Evolutionary conservation across 2,113 vertebrate genomes (phyloP), one percentile per base, ranked within the genome.

Genomic region (Tupaia chinensis): DNA sequence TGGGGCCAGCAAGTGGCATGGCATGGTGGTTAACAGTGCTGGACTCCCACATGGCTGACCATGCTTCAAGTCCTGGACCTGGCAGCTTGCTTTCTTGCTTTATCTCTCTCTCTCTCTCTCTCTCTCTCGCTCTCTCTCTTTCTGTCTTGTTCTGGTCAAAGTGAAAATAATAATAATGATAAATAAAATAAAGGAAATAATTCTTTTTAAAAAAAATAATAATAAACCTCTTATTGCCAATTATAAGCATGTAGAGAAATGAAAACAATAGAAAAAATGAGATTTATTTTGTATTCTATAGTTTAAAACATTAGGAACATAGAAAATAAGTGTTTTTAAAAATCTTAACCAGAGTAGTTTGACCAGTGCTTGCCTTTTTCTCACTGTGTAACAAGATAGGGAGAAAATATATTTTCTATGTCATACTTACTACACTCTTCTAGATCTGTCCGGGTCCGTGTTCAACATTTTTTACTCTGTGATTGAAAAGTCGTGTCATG

Each of bases 291-390:
- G 16, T 61, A 77, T 25, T 93, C 5, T 80, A 5, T 77, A 61
- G 76, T 65, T 94, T 83, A 78, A 91, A 95, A 76, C 19, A 25
- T 9, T 77, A 68, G 68, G 91, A 96, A 80, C n/a, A 86, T 34
- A 65, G 68, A 73, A 83, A 91, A 89, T 22, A 27, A 58, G 78
- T 72, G 73, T 77, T 70, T 76, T 5, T 74, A 88, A 93, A 83
- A 86, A 61, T 78, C 73, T 88, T 91, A 89, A 76, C 44, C 93
- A 81, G 20, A 81, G 19, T 85, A 85, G 19, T 68, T 84, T 73
- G 77, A 73, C 44, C 58, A 78, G 7, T 20, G 56, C 16, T 85
- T 94, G 78, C 15, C 63, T 79, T 90, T 56, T 89, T 60, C 32
- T 85, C 25, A 20, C 79, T 70, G 16, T 56, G 8, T 73, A 85